Evolutionary conservation across 2,888 invertebrate genomes (phyloP).

Genomic region (Caradrina clavipalpis): DNA sequence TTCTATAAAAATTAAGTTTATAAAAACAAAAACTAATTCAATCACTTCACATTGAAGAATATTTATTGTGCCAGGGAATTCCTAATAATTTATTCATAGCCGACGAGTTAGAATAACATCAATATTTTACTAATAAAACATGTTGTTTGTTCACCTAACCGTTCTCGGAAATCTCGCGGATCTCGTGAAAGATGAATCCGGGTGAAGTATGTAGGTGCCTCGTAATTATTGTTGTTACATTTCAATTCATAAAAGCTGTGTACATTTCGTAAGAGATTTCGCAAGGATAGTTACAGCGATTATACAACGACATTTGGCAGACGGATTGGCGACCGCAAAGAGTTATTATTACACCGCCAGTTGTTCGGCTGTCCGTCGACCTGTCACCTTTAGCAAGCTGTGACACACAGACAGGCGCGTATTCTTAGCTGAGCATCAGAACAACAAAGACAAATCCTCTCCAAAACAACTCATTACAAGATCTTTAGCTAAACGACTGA

Average conservation of each 20-base stretch:
- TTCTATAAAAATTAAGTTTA: background rate
- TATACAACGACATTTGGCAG: constrained; percentile 47
- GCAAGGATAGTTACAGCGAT: constrained; percentile 6
- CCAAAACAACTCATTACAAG: constrained; percentile 22
- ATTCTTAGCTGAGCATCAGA: constrained; percentile 26
- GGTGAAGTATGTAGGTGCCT: background rate
- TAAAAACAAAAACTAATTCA: constrained; percentile 2
- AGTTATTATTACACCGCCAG: constrained; percentile 44
- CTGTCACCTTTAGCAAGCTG: constrained; percentile 35
- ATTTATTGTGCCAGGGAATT: constrained; percentile 35
- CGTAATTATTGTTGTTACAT: constrained; percentile 4
- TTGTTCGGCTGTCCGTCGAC: constrained; percentile 35
- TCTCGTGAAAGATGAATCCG: constrained; percentile 19
- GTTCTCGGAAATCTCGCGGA: constrained; percentile 7
- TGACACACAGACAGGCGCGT: constrained; percentile 20
- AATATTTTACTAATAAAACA: constrained; percentile 33
- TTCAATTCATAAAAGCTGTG: constrained; percentile 28
- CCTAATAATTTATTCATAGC: constrained; percentile 28
- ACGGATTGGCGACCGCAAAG: constrained; percentile 44
- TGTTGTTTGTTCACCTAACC: constrained; percentile 28
- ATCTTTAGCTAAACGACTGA: constrained; percentile 34
- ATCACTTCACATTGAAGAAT: constrained; percentile 19
- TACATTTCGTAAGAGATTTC: constrained; percentile 1
- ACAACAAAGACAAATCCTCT: constrained; percentile 29
- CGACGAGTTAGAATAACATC: constrained; percentile 43